These are phyloP conservation scores for Pteruthius melanotis DNA, from an alignment of 2,113 vertebrate species.

Conservation along the genomic window DNA sequence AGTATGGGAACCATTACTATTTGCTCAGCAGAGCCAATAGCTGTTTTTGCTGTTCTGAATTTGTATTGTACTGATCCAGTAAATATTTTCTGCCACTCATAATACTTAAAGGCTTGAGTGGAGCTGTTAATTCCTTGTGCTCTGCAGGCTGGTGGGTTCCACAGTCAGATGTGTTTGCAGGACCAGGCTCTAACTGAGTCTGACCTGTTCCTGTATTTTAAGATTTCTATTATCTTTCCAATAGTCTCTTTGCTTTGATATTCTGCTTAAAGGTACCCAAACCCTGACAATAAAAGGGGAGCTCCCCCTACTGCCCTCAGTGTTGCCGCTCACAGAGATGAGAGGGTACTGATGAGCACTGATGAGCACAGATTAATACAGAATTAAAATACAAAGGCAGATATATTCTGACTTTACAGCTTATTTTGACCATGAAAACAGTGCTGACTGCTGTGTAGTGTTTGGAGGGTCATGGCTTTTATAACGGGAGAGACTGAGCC, in stretches of 20 bases:
- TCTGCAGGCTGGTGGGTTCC: neutral
- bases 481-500: neutral
- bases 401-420: neutral
- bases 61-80: neutral
- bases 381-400: neutral
- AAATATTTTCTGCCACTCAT: neutral
- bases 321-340: neutral
- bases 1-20: neutral
- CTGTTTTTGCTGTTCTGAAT: neutral
- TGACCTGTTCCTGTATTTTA: neutral
- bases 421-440: neutral
- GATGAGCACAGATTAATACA: neutral
- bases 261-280: neutral
- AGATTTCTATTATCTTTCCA: neutral
- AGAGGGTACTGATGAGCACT: neutral
- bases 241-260: neutral
- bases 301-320: constrained; percentile 48
- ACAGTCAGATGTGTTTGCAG: neutral
- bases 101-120: neutral
- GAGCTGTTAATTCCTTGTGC: neutral
- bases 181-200: neutral
- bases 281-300: neutral
- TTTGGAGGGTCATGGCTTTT: neutral
- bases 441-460: neutral
- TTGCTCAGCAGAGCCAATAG: neutral